Evolutionary conservation across 2,888 invertebrate genomes (phyloP), one percentile per base, ranked within the genome.

Genomic region (Pheosia gnoma): DNA sequence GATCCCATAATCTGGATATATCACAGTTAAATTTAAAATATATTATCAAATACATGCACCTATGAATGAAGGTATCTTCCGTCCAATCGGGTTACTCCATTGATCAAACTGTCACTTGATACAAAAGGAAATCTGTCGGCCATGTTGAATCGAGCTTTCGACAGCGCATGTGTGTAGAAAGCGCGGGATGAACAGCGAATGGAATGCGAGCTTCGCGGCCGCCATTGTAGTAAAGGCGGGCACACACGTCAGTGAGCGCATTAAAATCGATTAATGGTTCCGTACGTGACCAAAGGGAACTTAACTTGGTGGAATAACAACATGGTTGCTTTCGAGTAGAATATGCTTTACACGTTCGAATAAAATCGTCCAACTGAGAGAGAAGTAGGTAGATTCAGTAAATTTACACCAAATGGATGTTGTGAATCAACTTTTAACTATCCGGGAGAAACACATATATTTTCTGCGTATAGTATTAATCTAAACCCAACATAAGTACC

Each of bases 141-240:
- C 89, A 88, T 89, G 51, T 84, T 87, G 84, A 54, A 79, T 72
- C 5, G 52, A 65, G 75, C 72, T 77, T 79, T 80, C 66, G 74
- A 79, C 75, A 79, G 79, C 85, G 82, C 89, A 85, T 86, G 90
- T 84, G 86, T 74, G 66, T 74, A 78, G 85, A 89, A 89, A 89
- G 85, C 83, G 77, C 78, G 72, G 65, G 67, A 56, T 51, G 60
- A 41, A 52, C 74, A 70, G 76, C 92, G 87, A 91, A 93, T 92
- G 75, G 80, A 79, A 77, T 63, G 60, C 70, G 70, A 62, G 71
- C 60, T 71, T 79, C 68, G 55, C 47, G 58, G 63, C 77, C 84
- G 92, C 93, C 93, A 93, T 93, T 77, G 66, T 75, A 67, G 65
- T 78, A 78, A 78, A 84, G 92, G 92, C 89, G 93, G 88, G 80